Base-by-base conservation (phyloP, 2,113 vertebrate species). In the Rostratula benghalensis region DNA sequence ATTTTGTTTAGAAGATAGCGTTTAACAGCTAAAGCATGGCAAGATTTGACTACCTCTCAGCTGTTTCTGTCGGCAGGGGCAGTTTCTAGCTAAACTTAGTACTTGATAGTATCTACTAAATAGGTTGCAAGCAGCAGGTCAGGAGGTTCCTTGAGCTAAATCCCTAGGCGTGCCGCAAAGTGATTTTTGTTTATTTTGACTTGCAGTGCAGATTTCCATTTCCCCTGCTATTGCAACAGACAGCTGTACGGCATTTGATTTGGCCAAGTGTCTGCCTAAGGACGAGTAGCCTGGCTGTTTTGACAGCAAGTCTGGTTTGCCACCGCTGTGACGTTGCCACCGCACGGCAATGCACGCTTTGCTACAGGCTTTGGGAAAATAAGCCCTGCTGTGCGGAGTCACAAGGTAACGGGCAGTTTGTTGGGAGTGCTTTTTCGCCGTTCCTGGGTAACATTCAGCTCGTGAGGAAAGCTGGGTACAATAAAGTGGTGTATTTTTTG, bases 161-260 rank as follows among this genome's bases (percentile, higher is more conserved):
- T 85, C 53, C 24, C 77, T 76, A 79, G 65, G 71, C 2, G 1
- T 78, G 54, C 39, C 76, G 70, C 89, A 85, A 89, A 93, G 81
- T 89, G 91, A 53, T 65, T 93, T 94, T 93, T 82, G 56, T 94
- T 95, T 81, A 51, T 87, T 92, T 77, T 90, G 80, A 89, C 53
- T 83, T 92, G 35, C n/a, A 65, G 53, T 41, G 51, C n/a, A 48
- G 45, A 79, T 96, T 82, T 91, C 77, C 61, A 9, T 83, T 45
- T 31, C 68, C 48, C 69, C 14, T 77, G 3, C 63, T 79, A 11
- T 25, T 90, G 53, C 46, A 84, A 60, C 54, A 85, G 78, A n/a
- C 54, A 85, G 37, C 43, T 89, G 48, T 69, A 35, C 45, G 86
- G 41, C 11, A 22, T 70, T 90, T 65, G 24, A 30, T 76, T 80